A percentile compares a stretch with the other conserved stretches of the same genome.
These are phyloP conservation scores for Oscheius sp. DNA, from an alignment of 2,888 invertebrate species.

Conservation along the genomic window DNA sequence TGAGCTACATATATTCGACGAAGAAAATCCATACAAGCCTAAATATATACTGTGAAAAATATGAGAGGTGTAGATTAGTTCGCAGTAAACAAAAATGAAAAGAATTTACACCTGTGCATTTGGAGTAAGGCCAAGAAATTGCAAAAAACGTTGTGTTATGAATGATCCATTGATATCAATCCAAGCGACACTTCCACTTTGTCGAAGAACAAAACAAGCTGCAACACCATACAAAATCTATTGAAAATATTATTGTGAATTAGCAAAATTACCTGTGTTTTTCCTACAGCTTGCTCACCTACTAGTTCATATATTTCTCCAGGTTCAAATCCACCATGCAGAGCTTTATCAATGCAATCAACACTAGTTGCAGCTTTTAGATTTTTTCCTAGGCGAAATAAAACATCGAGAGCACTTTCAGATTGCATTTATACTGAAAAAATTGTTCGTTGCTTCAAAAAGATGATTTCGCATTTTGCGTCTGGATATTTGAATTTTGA, in stretches of 20 bases:
- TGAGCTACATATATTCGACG: constrained; percentile 1
- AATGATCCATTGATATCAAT: constrained; percentile 43
- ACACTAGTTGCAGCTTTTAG: constrained; percentile 24
- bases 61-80: too few species aligned
- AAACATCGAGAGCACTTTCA: constrained; percentile 48
- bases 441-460: too few species aligned
- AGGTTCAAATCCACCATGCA: constrained; percentile 38
- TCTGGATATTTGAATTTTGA: too few species aligned
- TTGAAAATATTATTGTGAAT: neutral
- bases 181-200: constrained; percentile 33
- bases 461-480: too few species aligned
- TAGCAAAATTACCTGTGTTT: constrained; percentile 47
- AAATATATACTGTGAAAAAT: neutral
- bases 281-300: constrained; percentile 46
- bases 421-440: neutral
- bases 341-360: constrained; percentile 4
- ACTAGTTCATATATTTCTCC: constrained; percentile 49
- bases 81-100: neutral
- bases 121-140: neutral
- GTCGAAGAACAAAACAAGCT: constrained; percentile 38
- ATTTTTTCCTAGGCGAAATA: constrained; percentile 37
- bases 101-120: neutral
- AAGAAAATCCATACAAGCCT: too few species aligned
- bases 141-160: neutral
- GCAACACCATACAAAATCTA: constrained; percentile 54